These are phyloP conservation scores for Moxostoma hubbsi DNA, from an alignment of 2,797 vertebrate species.

Conservation along the genomic window DNA sequence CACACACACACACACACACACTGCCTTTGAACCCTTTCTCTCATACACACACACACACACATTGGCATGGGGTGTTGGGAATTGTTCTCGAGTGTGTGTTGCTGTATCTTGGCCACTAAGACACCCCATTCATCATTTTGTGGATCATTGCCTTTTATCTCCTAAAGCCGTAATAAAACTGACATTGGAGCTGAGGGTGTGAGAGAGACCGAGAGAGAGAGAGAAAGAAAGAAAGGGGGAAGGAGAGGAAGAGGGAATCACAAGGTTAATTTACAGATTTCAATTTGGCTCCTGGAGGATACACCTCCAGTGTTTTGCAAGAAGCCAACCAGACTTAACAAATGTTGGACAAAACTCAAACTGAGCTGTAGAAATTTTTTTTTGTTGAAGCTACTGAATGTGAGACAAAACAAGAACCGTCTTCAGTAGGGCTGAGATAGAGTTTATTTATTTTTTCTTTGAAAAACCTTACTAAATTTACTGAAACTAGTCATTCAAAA, in stretches of 20 bases:
- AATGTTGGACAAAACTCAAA: slow-evolving; percentile 37
- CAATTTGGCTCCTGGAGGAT: slow-evolving; percentile 47
- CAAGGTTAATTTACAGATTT: slow-evolving; percentile 61
- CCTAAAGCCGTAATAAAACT: slow-evolving; percentile 87
- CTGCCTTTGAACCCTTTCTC: slow-evolving; percentile 36
- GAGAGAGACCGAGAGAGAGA: slow-evolving; percentile 56
- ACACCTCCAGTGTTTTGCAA: slow-evolving; percentile 35
- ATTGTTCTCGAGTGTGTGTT: slow-evolving; percentile 79
- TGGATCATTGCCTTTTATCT: slow-evolving; percentile 83
- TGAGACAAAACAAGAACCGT: background rate
- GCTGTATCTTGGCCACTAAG: slow-evolving; percentile 80
- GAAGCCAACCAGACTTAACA: slow-evolving; percentile 26
- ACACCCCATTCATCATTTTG: slow-evolving; percentile 86
- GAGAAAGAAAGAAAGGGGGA: slow-evolving; percentile 21
- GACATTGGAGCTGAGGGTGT: slow-evolving; percentile 76
- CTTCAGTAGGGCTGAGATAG: background rate
- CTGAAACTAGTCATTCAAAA: background rate
- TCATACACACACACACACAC: slow-evolving; percentile 31
- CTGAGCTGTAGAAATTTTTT: slow-evolving; percentile 5
- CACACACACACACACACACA: slow-evolving; percentile 18
- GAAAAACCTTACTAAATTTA: background rate
- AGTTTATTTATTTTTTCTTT: slow-evolving; percentile 2
- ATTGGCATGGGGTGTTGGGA: slow-evolving; percentile 61
- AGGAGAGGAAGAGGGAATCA: slow-evolving; percentile 36
- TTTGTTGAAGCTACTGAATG: background rate